Base-by-base conservation (phyloP, 53 echinoderm and acorn worm genomes). In the Crossaster papposus region DNA sequence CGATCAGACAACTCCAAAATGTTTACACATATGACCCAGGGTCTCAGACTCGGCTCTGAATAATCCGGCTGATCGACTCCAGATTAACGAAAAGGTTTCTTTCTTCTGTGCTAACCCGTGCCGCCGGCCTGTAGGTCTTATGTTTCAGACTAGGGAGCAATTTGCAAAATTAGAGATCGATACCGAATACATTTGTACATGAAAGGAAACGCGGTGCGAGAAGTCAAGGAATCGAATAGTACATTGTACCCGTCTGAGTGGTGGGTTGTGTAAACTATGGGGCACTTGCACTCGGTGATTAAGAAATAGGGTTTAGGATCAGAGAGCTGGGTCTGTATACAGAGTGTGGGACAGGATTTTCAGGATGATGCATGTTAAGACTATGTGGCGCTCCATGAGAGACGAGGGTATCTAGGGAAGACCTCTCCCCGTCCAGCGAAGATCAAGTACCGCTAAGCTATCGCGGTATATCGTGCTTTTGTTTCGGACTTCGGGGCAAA, bases 141-240 rank as follows among this genome's bases (percentile, higher is more conserved):
- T 76, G 76, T 87, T 87, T 87, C 87, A 87, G 74, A 74, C 30
- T 24, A 44, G 44, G 50, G 37, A 73, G 75, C 87, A 87, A 87
- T 87, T 77, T 77, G 77, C 77, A 24, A 87, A 87, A 87, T 87
- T 87, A 77, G 51, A 62, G 87, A 87, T 87, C 87, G 87, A 87
- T 87, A 87, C 87, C 87, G 87, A 76, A 87, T 87, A 76, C 36
- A 55, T n/a, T n/a, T n/a, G n/a, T n/a, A n/a, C 29, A 2, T 20
- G 58, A 18, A 58, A 20, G 17, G 87, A 22, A 30, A 20, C 44
- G 9, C 44, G 44, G 44, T 44, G 74, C 31, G 85, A 44, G 29
- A 76, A 75, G 77, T 87, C 87, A 55, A 62, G 26, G 51, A 75
- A 77, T 76, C 87, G 87, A 87, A 87, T 77, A 87, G 87, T 58